Evolutionary conservation across 2,113 vertebrate species (phyloP).

Genomic region (Ciconia stormi): DNA sequence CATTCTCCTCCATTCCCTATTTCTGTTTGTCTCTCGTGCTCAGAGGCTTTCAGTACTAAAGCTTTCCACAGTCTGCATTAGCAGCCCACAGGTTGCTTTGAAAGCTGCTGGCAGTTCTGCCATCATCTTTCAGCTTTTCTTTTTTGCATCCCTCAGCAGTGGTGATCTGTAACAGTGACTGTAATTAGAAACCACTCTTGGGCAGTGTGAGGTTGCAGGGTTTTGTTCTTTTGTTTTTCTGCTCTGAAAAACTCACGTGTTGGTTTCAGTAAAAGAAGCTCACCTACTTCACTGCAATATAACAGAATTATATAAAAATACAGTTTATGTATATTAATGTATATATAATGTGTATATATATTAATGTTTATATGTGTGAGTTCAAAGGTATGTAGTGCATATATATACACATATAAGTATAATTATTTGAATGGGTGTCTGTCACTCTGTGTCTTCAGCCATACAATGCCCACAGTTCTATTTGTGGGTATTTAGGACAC

Average conservation of each 20-base stretch:
- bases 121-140: not conserved
- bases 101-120: not conserved
- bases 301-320: not conserved
- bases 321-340: not conserved
- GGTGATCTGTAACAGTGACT: not conserved
- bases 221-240: not conserved
- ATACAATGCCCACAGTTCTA: not conserved
- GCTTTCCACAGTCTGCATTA: not conserved
- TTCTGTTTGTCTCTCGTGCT: not conserved
- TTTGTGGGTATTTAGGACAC: not conserved
- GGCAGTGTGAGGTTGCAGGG: not conserved
- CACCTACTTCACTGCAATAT: not conserved
- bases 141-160: not conserved
- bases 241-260: not conserved
- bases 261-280: not conserved
- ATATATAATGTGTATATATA: too few species aligned
- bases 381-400: not conserved
- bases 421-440: not conserved
- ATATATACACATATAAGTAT: not conserved
- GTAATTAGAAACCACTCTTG: slow-evolving; percentile 24
- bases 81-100: not conserved
- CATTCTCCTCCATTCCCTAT: not conserved
- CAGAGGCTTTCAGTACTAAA: not conserved
- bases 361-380: not conserved
- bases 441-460: not conserved